Evolutionary conservation across 2,888 invertebrate species (phyloP).

Genomic region (Acrobasis consociella): DNA sequence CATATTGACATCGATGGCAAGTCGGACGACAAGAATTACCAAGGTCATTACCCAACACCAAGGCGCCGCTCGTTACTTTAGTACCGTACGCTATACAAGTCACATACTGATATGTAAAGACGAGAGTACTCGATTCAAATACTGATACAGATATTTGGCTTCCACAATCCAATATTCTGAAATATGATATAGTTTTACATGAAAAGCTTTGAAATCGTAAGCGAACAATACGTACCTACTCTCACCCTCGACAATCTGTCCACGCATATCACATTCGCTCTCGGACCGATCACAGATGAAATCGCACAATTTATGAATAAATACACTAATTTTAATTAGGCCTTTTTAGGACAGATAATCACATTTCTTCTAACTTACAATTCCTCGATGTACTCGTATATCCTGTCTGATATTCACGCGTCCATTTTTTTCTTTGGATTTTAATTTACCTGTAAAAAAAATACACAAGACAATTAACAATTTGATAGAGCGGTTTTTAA

Average conservation of each 20-base stretch:
- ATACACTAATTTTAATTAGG: slow-evolving; percentile 81
- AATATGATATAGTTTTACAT: slow-evolving; percentile 50
- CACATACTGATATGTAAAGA: slow-evolving; percentile 81
- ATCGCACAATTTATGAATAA: slow-evolving; percentile 71
- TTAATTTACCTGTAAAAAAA: slow-evolving; percentile 50
- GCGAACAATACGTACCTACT: slow-evolving; percentile 46
- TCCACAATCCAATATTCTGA: slow-evolving; percentile 46
- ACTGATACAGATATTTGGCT: slow-evolving; percentile 71
- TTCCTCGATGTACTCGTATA: slow-evolving; percentile 57
- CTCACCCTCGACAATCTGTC: slow-evolving; percentile 37
- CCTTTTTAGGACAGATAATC: slow-evolving; percentile 81
- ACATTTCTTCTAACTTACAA: slow-evolving; percentile 75
- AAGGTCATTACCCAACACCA: slow-evolving; percentile 59
- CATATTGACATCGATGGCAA: slow-evolving; percentile 64
- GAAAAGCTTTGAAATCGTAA: slow-evolving; percentile 61
- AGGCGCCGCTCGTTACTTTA: slow-evolving; percentile 62
- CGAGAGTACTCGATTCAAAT: slow-evolving; percentile 72
- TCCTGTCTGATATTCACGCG: slow-evolving; percentile 48
- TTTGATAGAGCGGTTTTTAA: not conserved
- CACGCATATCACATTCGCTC: slow-evolving; percentile 50
- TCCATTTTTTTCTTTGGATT: slow-evolving; percentile 64
- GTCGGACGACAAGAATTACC: slow-evolving; percentile 65
- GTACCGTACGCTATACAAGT: slow-evolving; percentile 66
- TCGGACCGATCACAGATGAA: slow-evolving; percentile 71
- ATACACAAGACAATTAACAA: not conserved